Conservation (phyloP, 1,140 invertebrate genomes). For the Scaptomyza montana region DNA sequence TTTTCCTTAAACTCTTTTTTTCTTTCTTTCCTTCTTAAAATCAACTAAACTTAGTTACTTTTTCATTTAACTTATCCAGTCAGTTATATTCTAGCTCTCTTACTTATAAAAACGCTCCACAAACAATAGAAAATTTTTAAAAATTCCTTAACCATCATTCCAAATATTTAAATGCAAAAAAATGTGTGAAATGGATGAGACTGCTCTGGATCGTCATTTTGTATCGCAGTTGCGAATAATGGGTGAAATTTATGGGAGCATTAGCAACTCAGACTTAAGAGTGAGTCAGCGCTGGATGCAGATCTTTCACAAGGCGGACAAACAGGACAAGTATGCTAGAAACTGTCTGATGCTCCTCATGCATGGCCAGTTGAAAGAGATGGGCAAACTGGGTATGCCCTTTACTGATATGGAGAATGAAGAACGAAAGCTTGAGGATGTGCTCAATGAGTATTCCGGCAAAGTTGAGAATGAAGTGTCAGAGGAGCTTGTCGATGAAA, state of each 20-base stretch:
- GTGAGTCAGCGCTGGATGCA: conserved; percentile 46
- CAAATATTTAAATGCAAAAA: background rate
- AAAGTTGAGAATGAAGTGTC: background rate
- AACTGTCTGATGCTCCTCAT: conserved; percentile 66
- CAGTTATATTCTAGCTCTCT: background rate
- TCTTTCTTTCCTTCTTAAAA: background rate
- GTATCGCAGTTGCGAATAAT: conserved; percentile 41
- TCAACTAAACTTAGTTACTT: background rate
- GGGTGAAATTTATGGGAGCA: conserved; percentile 17
- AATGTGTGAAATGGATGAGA: conserved; percentile 49
- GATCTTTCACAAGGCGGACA: conserved; percentile 20
- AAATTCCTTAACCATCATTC: background rate
- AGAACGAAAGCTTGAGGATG: conserved; percentile 28
- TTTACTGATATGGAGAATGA: conserved; percentile 41
- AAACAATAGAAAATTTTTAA: background rate
- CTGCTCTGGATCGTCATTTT: conserved; percentile 51
- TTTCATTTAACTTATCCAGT: background rate
- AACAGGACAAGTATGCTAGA: conserved; percentile 49
- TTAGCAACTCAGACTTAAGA: conserved; percentile 23
- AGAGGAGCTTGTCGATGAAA: too few species aligned
- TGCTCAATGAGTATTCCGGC: conserved; percentile 44
- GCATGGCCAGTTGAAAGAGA: conserved; percentile 43
- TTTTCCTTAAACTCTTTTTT: too few species aligned
- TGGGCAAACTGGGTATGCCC: conserved; percentile 42
- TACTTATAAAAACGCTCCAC: background rate